These are phyloP conservation scores for Bungarus multicinctus DNA, from an alignment of 2,113 vertebrate genomes.

Conservation along the genomic window DNA sequence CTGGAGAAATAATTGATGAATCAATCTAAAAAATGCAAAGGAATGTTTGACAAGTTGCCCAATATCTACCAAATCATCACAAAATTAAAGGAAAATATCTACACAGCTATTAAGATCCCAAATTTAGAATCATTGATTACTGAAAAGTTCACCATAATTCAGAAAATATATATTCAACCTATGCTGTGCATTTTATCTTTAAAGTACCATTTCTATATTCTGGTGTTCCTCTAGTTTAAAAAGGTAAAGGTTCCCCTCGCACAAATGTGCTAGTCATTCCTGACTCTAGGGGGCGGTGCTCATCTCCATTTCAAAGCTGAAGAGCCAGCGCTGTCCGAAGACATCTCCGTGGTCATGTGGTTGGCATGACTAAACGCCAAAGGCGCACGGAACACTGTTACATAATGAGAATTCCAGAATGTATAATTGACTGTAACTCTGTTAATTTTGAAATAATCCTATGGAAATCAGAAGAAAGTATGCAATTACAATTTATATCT, in stretches of 20 bases:
- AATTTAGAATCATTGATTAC: background rate
- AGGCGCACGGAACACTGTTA: background rate
- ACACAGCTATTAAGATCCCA: background rate
- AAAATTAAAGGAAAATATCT: background rate
- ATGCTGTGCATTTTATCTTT: background rate
- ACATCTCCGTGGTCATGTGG: no score
- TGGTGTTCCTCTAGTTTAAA: background rate
- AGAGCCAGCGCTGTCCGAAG: no score
- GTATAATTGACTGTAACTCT: background rate
- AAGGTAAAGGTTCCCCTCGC: no score
- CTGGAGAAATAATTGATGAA: background rate
- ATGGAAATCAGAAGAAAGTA: constrained; percentile 22
- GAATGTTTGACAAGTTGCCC: background rate
- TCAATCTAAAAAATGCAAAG: background rate
- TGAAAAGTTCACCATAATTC: background rate
- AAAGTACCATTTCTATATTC: background rate
- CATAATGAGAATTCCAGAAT: background rate
- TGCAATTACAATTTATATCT: background rate
- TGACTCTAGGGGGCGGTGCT: no score
- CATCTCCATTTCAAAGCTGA: no score
- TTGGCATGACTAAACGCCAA: no score
- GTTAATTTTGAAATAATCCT: constrained; percentile 28
- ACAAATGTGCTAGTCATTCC: no score
- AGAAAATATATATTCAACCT: background rate
- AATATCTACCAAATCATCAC: background rate